Evolutionary conservation across 2,797 vertebrate genomes (phyloP), one percentile per base, ranked within the genome.

Genomic region (Avahi laniger): DNA sequence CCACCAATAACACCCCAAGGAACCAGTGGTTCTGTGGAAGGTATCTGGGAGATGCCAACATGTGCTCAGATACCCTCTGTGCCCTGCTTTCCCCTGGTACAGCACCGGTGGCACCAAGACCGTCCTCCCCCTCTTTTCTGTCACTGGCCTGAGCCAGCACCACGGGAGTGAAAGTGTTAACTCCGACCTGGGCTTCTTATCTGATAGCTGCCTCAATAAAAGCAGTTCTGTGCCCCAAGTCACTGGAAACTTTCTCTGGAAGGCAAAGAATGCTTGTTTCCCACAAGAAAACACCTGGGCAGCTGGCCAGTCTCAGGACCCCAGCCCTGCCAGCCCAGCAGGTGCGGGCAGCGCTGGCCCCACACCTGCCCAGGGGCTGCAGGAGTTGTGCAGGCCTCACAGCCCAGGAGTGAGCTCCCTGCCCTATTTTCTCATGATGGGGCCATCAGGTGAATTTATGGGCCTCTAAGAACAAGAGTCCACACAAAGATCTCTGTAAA

Each of bases 211-310:
- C 50, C n/a, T 63, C 6, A 10, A 30, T 12, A n/a, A 80, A 72
- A 91, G 95, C 52, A 50, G 46, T 65, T 69, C 38, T 57, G 82
- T 18, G n/a, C 35, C 59, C 73, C 33, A 1, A 38, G 87, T 69
- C 46, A n/a, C 30, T 41, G 89, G 93, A 70, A 46, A 59, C 67
- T 38, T 41, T 75, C 92, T 94, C 94, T 52, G 70, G 48, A 78
- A 88, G 46, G 48, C 63, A 72, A 24, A n/a, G 76, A 82, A 61
- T 17, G 8, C 63, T 28, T 18, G 57, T 91, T 84, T 72, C 76
- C 70, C 46, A 0, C 24, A 33, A 70, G 87, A 63, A 65, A 15
- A 59, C 57, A 59, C 52, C 92, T 43, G 67, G 96, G 84, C 73
- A n/a, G 57, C 43, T 0, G 8, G 81, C 96, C 54, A 46, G 65